Evolutionary conservation across 2,888 invertebrate species (phyloP).

Genomic region (Halocaridina rubra): DNA sequence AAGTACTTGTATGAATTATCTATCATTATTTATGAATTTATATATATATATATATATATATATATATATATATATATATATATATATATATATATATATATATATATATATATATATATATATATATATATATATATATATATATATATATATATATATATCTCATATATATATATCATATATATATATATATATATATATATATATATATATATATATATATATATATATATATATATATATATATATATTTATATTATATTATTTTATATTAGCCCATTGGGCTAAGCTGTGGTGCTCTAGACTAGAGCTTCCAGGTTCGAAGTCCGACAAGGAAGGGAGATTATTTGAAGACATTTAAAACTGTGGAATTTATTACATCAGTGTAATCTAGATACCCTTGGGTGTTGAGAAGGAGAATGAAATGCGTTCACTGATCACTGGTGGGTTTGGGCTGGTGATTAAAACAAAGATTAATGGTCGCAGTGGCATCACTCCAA

Average conservation of each 20-base stretch:
- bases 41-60: slow-evolving; percentile 2
- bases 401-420: too few species aligned
- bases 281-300: too few species aligned
- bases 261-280: too few species aligned
- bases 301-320: too few species aligned
- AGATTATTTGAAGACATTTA: too few species aligned
- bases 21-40: not conserved
- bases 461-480: too few species aligned
- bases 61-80: not conserved
- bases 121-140: not conserved
- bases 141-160: not conserved
- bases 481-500: too few species aligned
- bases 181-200: not conserved
- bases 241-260: slow-evolving; percentile 9
- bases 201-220: not conserved
- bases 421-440: too few species aligned
- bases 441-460: too few species aligned
- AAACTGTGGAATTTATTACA: too few species aligned
- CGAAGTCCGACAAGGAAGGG: too few species aligned
- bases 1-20: not conserved
- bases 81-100: slow-evolving; percentile 9
- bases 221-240: slow-evolving; percentile 4
- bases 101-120: slow-evolving; percentile 1
- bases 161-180: not conserved
- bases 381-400: too few species aligned